These are phyloP conservation scores for Seriola aureovittata DNA, from an alignment of 2,113 vertebrate species.

Conservation along the genomic window DNA sequence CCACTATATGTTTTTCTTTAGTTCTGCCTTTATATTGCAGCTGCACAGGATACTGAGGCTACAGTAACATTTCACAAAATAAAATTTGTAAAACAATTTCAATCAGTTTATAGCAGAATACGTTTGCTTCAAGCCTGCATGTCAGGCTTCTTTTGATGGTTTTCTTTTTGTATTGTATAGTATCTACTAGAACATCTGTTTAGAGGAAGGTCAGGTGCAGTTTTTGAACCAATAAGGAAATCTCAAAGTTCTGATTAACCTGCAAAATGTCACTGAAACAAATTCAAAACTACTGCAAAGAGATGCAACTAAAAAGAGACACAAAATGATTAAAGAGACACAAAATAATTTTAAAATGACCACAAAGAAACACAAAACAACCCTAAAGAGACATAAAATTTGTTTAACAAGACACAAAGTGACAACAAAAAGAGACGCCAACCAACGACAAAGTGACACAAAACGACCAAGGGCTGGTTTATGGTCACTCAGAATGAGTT, in stretches of 20 bases:
- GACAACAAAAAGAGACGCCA: no score
- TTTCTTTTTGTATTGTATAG: neutral
- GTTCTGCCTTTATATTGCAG: neutral
- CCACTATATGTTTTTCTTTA: neutral
- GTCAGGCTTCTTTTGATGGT: neutral
- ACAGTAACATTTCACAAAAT: neutral
- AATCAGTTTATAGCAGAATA: neutral
- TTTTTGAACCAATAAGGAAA: no score
- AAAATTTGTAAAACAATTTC: neutral
- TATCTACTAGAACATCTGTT: neutral
- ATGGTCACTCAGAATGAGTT: no score
- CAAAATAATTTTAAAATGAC: no score
- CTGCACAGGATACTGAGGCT: neutral
- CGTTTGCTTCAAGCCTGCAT: neutral
- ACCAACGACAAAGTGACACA: neutral
- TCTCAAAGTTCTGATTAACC: neutral
- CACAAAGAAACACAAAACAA: neutral
- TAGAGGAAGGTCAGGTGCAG: neutral
- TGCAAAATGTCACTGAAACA: neutral
- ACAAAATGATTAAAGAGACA: neutral
- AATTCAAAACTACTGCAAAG: neutral
- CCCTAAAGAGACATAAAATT: no score
- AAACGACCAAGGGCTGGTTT: neutral
- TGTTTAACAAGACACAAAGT: neutral
- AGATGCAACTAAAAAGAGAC: neutral